These are phyloP conservation scores for Lethrus apterus DNA, from an alignment of 1,140 invertebrate genomes.

Conservation along the genomic window DNA sequence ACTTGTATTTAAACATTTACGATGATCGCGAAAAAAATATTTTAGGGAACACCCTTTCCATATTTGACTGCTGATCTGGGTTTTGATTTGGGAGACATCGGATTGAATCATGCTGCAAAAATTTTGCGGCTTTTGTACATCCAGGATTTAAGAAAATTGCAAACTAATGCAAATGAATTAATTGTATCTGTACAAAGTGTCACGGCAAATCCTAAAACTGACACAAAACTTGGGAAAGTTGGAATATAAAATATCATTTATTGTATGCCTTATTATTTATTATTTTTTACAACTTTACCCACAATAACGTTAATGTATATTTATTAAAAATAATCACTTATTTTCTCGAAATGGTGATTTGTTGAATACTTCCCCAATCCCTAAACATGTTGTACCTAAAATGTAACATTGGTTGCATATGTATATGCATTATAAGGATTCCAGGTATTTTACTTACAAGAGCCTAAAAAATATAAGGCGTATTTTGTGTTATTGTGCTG, in stretches of 20 bases:
- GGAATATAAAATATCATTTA: slow-evolving; percentile 58
- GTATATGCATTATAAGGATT: background rate
- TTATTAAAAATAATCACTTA: background rate
- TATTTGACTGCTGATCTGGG: slow-evolving; percentile 60
- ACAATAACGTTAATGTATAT: too few species aligned
- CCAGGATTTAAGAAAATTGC: slow-evolving; percentile 81
- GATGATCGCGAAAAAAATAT: too few species aligned
- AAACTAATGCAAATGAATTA: slow-evolving; percentile 91
- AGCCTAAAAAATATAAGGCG: background rate
- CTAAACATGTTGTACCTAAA: slow-evolving; percentile 25
- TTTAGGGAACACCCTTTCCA: slow-evolving; percentile 57
- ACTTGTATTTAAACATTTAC: too few species aligned
- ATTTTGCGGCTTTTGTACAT: slow-evolving; percentile 84
- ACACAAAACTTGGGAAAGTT: slow-evolving; percentile 89
- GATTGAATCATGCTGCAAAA: slow-evolving; percentile 70
- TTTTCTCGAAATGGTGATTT: slow-evolving; percentile 28
- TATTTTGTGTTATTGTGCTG: slow-evolving; percentile 5
- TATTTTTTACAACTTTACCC: too few species aligned
- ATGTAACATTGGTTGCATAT: slow-evolving; percentile 12
- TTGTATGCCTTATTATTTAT: too few species aligned
- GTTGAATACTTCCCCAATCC: slow-evolving; percentile 30
- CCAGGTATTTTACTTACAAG: slow-evolving; percentile 4
- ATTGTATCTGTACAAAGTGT: slow-evolving; percentile 87
- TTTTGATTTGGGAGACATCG: slow-evolving; percentile 60
- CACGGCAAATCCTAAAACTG: slow-evolving; percentile 95